Evolutionary conservation across 1,140 invertebrate genomes (phyloP).

Genomic region (Polypedilum pembai): DNA sequence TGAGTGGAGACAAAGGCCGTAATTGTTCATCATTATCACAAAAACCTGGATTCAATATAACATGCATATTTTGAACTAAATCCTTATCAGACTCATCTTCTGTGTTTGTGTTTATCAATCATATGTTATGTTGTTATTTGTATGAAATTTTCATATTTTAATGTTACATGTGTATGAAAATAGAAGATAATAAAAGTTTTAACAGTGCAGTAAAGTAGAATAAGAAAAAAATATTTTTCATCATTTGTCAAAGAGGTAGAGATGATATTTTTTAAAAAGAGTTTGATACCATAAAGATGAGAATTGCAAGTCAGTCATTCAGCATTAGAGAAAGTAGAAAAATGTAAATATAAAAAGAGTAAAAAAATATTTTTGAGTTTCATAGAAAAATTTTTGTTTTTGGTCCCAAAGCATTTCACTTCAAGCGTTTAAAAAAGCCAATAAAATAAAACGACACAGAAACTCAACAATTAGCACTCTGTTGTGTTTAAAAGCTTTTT

Average conservation of each 20-base stretch:
- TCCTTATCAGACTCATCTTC: slow-evolving; percentile 24
- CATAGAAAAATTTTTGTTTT: background rate
- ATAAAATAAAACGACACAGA: background rate
- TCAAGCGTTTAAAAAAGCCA: background rate
- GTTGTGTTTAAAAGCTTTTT: background rate
- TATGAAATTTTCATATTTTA: background rate
- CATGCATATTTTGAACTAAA: slow-evolving; percentile 27
- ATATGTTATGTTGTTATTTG: background rate
- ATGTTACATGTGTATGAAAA: background rate
- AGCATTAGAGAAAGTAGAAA: slow-evolving; percentile 26
- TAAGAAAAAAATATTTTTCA: no score
- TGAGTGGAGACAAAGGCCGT: slow-evolving; percentile 20
- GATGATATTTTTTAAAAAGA: background rate
- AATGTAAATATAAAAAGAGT: slow-evolving; percentile 12
- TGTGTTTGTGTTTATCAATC: background rate
- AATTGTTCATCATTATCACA: background rate
- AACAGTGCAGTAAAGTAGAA: background rate
- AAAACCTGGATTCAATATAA: slow-evolving; percentile 27
- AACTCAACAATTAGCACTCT: no score
- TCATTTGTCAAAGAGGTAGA: background rate
- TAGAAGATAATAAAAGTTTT: background rate
- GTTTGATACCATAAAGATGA: background rate
- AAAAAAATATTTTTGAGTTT: background rate
- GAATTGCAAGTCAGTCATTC: slow-evolving; percentile 20
- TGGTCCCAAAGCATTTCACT: background rate